A percentile compares a stretch with the other conserved stretches of the same genome.
Evolutionary conservation across 2,113 vertebrate species (phyloP).

Genomic region (Anser brachyrhynchus): DNA sequence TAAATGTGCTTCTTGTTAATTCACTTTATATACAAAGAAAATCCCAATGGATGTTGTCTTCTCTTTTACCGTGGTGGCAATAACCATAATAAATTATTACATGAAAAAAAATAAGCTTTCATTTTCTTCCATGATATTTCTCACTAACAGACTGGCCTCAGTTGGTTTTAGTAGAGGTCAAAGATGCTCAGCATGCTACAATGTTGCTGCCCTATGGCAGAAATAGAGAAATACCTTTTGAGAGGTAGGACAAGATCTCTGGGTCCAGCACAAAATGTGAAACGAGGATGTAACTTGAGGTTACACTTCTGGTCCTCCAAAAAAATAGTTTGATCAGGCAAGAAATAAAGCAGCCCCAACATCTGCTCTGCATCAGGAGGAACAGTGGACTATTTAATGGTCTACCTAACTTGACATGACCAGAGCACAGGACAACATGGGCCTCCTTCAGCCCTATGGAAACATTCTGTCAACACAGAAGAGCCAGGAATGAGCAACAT

Average conservation of each 20-base stretch:
- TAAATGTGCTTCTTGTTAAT: background rate
- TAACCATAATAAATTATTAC: background rate
- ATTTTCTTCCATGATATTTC: background rate
- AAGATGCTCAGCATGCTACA: background rate
- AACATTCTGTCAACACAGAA: background rate
- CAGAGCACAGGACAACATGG: background rate
- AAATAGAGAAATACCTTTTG: background rate
- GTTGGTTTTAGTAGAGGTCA: background rate
- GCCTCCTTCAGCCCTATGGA: background rate
- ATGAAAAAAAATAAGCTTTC: background rate
- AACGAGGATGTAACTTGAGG: background rate
- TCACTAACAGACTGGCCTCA: background rate
- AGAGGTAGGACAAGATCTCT: background rate
- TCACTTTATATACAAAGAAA: background rate
- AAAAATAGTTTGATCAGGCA: background rate
- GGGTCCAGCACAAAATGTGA: background rate
- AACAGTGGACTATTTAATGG: background rate
- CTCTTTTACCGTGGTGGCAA: background rate
- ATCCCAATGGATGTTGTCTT: background rate
- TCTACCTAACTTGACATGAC: background rate
- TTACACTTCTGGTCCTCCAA: background rate
- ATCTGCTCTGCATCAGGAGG: background rate
- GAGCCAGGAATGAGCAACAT: fast-evolving
- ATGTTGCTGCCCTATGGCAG: background rate
- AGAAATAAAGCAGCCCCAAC: background rate